Conservation (phyloP, 2,888 invertebrate genomes). For the Dryadula phaetusa region DNA sequence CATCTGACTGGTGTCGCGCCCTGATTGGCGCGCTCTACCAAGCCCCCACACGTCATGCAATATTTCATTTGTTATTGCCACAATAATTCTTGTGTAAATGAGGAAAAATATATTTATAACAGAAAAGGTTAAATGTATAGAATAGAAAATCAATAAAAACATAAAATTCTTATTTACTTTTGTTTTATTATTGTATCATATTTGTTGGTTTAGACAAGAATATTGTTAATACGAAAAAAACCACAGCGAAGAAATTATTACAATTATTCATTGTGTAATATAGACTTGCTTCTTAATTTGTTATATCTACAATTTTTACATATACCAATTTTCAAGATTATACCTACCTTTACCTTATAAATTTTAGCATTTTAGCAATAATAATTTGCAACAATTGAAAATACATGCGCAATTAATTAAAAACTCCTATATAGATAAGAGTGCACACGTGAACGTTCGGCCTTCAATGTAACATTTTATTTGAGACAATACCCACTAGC, state of each 20-base stretch:
- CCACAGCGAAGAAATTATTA: not conserved
- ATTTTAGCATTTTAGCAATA: not conserved
- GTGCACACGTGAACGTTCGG: constrained; percentile 37
- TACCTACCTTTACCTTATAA: not conserved
- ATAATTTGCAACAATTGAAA: constrained; percentile 27
- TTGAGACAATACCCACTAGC: constrained; percentile 21
- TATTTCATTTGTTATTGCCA: constrained; percentile 54
- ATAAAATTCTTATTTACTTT: not conserved
- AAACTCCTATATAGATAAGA: constrained; percentile 27
- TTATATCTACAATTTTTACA: not conserved
- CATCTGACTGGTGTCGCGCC: constrained; percentile 49
- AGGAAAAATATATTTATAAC: not conserved
- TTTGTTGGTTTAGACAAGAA: not conserved
- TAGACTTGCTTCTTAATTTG: not conserved
- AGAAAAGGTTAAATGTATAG: not conserved
- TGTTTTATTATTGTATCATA: not conserved
- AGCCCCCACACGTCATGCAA: constrained; percentile 70
- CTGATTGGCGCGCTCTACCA: constrained; percentile 61
- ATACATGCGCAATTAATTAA: constrained; percentile 36
- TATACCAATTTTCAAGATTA: too few species aligned
- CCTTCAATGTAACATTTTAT: constrained; percentile 34
- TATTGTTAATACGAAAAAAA: not conserved
- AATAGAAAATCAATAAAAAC: not conserved
- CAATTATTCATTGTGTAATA: not conserved
- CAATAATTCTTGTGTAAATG: constrained; percentile 55